Evolutionary conservation across 2,888 invertebrate genomes (phyloP).

Genomic region (Melanophora roralis): DNA sequence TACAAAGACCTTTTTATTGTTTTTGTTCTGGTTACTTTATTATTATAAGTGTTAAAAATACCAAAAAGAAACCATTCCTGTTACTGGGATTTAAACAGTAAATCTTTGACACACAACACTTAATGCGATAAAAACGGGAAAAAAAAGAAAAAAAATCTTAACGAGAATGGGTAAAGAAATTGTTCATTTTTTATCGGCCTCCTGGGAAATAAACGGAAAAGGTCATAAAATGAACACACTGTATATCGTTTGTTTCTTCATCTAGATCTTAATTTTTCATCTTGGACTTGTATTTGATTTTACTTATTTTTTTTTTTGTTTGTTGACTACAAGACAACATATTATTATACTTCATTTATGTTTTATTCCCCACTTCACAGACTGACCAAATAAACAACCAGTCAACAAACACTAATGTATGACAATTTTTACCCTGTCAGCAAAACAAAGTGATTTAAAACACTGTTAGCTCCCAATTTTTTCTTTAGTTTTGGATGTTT

Average conservation of each 20-base stretch:
- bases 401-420: neutral
- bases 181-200: constrained; percentile 56
- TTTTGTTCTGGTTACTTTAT: neutral
- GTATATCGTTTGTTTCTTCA: constrained; percentile 31
- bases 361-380: neutral
- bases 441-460: too few species aligned
- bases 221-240: constrained; percentile 51
- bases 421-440: neutral
- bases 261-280: constrained; percentile 28
- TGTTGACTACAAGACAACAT: constrained; percentile 31
- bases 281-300: constrained; percentile 43
- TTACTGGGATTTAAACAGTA: constrained; percentile 40
- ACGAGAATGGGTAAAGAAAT: neutral
- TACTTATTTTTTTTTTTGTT: too few species aligned
- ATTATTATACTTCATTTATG: constrained; percentile 16
- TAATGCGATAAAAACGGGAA: constrained; percentile 28
- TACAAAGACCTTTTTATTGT: neutral
- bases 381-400: too few species aligned
- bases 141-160: neutral
- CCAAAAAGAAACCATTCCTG: constrained; percentile 22
- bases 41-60: constrained; percentile 20
- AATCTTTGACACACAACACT: constrained; percentile 44
- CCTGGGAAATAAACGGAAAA: constrained; percentile 60
- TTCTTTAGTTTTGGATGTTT: too few species aligned
- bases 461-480: too few species aligned